These are phyloP conservation scores for Tringa solitaria DNA, from an alignment of 2,113 vertebrate genomes.

Conservation along the genomic window DNA sequence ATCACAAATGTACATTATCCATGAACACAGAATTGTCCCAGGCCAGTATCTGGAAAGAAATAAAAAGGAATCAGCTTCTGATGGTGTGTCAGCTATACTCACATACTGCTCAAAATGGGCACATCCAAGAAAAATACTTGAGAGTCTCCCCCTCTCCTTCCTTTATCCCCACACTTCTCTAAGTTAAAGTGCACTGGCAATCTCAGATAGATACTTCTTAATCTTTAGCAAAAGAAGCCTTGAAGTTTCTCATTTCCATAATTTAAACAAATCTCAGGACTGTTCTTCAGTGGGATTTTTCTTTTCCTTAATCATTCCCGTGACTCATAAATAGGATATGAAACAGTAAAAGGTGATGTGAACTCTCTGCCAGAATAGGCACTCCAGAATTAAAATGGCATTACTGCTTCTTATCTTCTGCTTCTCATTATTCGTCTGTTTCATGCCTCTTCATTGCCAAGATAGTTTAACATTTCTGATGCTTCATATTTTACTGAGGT, in stretches of 20 bases:
- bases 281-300: conserved; percentile 4
- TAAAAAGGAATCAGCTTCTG: background rate
- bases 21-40: background rate
- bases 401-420: conserved; percentile 64
- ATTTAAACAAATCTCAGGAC: conserved; percentile 48
- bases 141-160: background rate
- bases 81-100: background rate
- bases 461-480: background rate
- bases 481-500: conserved; percentile 42
- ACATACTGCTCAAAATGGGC: background rate
- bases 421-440: conserved; percentile 61
- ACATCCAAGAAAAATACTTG: background rate
- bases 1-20: background rate
- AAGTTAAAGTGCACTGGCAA: background rate
- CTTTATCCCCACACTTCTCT: background rate
- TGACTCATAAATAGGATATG: conserved; percentile 28
- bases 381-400: conserved; percentile 35
- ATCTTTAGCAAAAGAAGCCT: background rate
- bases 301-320: background rate
- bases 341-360: conserved; percentile 19
- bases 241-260: conserved; percentile 36
- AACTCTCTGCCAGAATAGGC: conserved; percentile 35
- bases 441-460: conserved; percentile 43
- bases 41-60: background rate
- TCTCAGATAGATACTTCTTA: background rate